Evolutionary conservation across 2,888 invertebrate genomes (phyloP), one percentile per base, ranked within the genome.

Genomic region (Ormyrus nitidulus): DNA sequence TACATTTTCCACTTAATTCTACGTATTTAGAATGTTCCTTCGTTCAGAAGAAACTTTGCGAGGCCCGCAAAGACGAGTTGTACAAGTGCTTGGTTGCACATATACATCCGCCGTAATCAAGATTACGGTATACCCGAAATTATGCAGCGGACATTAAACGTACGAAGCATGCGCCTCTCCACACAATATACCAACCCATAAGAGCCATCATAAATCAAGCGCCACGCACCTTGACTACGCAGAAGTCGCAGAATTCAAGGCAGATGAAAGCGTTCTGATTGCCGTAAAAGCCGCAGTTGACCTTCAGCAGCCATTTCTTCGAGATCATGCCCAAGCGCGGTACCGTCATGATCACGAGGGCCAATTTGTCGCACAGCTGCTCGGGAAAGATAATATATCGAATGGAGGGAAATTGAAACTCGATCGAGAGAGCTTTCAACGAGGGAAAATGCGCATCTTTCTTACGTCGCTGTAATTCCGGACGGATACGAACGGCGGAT

Each of bases 231-330:
- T 34, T 34, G 34, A 34, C 34, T 4, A 34, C 34, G 34, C 34
- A 34, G 34, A 34, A 34, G 34, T 34, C 34, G 34, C 34, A 34
- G 34, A 34, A 10, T 11, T 79, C 59, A 9, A 82, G 49, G 13
- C 44, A 72, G 48, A 82, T 34, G 44, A 80, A 46, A 11, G 79
- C 82, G 71, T 83, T 85, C 64, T 86, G 85, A 77, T 82, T 77
- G 54, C 85, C 84, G 72, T 81, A 79, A 56, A 84, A 84, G 58
- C 85, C 85, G 44, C 80, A 78, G 80, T 86, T 84, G 70, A 86
- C 77, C 81, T 84, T 85, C 13, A 85, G 64, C 46, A 85, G 53
- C 85, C 85, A 85, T 48, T 77, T 81, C 51, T 62, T 61, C 61
- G 9, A 5, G 54, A 11, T 34, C n/a, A 5, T 34, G n/a, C 11